phyloP scores from a whole-genome alignment of 2,113 vertebrate genomes.

The Oophaga pumilio region DNA sequence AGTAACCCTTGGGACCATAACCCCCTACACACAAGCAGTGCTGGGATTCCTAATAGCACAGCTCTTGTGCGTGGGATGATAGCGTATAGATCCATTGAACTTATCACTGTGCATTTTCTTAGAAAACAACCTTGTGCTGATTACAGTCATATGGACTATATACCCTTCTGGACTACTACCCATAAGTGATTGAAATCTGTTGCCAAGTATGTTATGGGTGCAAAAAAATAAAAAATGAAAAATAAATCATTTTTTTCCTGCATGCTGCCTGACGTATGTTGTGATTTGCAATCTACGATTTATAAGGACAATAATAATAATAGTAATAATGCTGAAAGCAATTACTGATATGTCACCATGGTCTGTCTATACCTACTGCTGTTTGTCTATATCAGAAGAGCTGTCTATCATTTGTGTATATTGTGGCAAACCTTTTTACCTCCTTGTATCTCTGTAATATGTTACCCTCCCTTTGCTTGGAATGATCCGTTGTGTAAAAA shows the following conservation, averaged over 20 bases:
- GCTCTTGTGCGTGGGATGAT: conserved; percentile 61
- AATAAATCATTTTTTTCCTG: conserved; percentile 75
- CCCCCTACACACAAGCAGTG: conserved; percentile 61
- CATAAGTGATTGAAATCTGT: conserved; percentile 70
- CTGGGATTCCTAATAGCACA: conserved; percentile 56
- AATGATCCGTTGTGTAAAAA: conserved; percentile 71
- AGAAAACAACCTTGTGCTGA: conserved; percentile 68
- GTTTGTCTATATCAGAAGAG: conserved; percentile 70
- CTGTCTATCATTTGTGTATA: conserved; percentile 73
- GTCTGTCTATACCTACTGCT: conserved; percentile 69
- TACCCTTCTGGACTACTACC: conserved; percentile 69
- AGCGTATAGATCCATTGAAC: conserved; percentile 62
- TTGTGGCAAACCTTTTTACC: conserved; percentile 69
- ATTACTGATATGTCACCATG: conserved; percentile 70
- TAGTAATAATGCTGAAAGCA: conserved; percentile 60
- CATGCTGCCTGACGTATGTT: conserved; percentile 81
- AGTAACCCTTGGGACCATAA: conserved; percentile 58
- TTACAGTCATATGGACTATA: conserved; percentile 69
- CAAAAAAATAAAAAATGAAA: conserved; percentile 61
- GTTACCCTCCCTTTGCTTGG: conserved; percentile 74
- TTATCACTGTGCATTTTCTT: conserved; percentile 81
- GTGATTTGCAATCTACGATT: conserved; percentile 72
- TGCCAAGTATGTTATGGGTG: conserved; percentile 71
- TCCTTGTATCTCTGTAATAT: conserved; percentile 71
- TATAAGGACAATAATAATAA: conserved; percentile 69